Evolutionary conservation across 2,797 vertebrate genomes (phyloP).

Genomic region (Caiman crocodilus): DNA sequence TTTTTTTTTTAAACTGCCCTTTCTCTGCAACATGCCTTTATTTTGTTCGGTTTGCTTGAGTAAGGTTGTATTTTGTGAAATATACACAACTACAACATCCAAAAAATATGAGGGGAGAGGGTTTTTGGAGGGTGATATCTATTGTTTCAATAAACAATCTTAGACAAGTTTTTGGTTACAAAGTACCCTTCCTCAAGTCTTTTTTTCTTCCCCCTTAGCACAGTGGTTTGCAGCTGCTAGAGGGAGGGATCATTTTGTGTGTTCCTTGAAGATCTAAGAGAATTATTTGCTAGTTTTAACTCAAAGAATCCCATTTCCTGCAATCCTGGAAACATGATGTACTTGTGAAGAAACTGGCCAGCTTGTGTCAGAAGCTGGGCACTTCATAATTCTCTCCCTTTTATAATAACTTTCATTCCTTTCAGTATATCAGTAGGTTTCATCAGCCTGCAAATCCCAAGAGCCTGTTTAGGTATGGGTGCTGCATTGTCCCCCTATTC

Average conservation of each 20-base stretch:
- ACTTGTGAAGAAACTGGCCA: slow-evolving; percentile 42
- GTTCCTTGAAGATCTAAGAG: slow-evolving; percentile 28
- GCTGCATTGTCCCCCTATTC: not conserved
- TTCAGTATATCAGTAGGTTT: not conserved
- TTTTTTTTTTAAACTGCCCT: not conserved
- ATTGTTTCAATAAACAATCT: too few species aligned
- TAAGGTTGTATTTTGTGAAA: too few species aligned
- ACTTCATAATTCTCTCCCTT: slow-evolving; percentile 1
- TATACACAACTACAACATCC: too few species aligned
- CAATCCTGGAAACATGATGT: not conserved
- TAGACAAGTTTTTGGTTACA: too few species aligned
- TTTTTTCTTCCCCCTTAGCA: too few species aligned
- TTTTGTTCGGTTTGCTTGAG: not conserved
- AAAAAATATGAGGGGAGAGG: too few species aligned
- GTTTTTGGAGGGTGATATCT: too few species aligned
- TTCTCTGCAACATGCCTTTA: slow-evolving; percentile 32
- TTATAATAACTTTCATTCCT: slow-evolving; percentile 31
- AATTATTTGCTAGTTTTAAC: slow-evolving; percentile 49
- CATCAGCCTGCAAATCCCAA: slow-evolving; percentile 5
- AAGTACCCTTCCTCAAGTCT: too few species aligned
- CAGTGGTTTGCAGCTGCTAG: not conserved
- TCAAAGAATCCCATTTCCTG: slow-evolving; percentile 1
- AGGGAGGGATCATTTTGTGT: not conserved
- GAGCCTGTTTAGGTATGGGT: not conserved
- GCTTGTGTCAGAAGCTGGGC: slow-evolving; percentile 7